Conservation (phyloP, 1,140 invertebrate genomes). For the Lasaia peninsularis region DNA sequence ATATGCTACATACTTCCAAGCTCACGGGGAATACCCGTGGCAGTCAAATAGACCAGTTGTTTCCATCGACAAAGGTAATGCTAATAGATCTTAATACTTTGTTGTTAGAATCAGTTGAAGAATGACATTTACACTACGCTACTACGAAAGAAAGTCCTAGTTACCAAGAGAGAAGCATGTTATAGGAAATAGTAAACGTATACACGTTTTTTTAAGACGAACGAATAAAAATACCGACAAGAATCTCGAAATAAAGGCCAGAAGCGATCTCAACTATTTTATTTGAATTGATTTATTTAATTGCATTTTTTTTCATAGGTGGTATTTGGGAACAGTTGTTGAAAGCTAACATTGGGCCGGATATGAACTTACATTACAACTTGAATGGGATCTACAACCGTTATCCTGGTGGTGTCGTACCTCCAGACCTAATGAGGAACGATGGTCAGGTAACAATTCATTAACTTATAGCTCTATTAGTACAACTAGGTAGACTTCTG, state of each 20-base stretch:
- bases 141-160: too few relatives aligned
- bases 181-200: too few relatives aligned
- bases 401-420: constrained; percentile 42
- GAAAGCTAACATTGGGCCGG: constrained; percentile 67
- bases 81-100: neutral
- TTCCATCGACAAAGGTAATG: constrained; percentile 56
- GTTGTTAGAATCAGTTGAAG: too few relatives aligned
- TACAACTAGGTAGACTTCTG: too few relatives aligned
- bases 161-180: too few relatives aligned
- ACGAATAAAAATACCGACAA: too few relatives aligned
- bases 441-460: constrained; percentile 46
- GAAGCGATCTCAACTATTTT: constrained; percentile 1
- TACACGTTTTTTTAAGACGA: neutral
- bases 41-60: constrained; percentile 57
- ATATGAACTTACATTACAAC: constrained; percentile 71
- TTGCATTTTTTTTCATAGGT: constrained; percentile 35
- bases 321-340: constrained; percentile 69
- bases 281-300: neutral
- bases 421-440: constrained; percentile 58
- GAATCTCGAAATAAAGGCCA: too few relatives aligned
- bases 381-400: constrained; percentile 67
- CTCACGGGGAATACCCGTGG: constrained; percentile 68
- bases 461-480: too few relatives aligned
- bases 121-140: too few relatives aligned
- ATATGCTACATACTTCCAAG: constrained; percentile 68